Evolutionary conservation across 2,797 vertebrate genomes (phyloP), one percentile per base, ranked within the genome.

Genomic region (Pipistrellus pipistrellus): DNA sequence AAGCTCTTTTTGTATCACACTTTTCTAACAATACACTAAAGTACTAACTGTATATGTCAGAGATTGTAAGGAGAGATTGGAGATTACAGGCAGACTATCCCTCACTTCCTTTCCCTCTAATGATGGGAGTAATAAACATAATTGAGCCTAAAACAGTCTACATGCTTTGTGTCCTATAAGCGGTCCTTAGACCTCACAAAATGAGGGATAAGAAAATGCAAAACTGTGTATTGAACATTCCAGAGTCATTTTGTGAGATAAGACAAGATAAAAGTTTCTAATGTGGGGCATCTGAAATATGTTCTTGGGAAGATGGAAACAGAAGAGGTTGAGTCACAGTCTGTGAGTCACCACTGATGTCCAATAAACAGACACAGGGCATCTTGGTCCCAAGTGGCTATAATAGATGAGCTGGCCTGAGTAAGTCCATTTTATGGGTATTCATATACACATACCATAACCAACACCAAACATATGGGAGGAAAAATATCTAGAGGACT

Each of bases 391-490:
- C 44, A 32, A 25, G 18, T 44, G 44, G 35, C 41, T 76, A 3
- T 35, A 25, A 81, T 8, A 18, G 38, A 23, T 64, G 30, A 85
- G 7, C 66, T 66, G 7, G 2, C 10, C 32, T 73, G 20, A 32
- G 23, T 23, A 66, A 30, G 18, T 51, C 30, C 18, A 18, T 35
- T 92, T 80, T 8, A 38, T 75, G 41, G 68, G 76, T 82, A 90
- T 48, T 82, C 55, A 55, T 4, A 21, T 90, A 48, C 4, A 90
- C 17, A 48, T 72, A 41, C 15, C 32, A 18, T 55, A 88, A 51
- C 17, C 78, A 88, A 59, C 92, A 46, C 25, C 77, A 85, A 55
- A 94, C 41, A 11, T 55, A 38, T 48, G 35, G 35, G 48, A 90
- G n/a, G 12, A 90, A 86, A 84, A 84, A 89, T 32, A 51, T 38